These are phyloP conservation scores for Xenopus laevis DNA, from an alignment of 2,113 vertebrate genomes.

Conservation along the genomic window DNA sequence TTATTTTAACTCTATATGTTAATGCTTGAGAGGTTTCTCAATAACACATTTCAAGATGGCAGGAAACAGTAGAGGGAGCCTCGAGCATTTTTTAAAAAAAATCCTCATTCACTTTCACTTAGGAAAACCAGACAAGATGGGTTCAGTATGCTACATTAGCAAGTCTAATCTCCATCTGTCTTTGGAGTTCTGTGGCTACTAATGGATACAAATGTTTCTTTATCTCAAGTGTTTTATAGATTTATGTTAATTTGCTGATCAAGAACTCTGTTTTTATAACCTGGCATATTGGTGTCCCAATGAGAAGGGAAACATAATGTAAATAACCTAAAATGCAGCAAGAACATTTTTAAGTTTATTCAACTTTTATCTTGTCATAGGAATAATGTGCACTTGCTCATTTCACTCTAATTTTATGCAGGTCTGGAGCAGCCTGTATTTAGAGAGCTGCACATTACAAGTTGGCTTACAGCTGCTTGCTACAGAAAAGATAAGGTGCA, in stretches of 20 bases:
- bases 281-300: constrained; percentile 23
- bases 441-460: too few relatives aligned
- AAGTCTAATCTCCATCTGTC: constrained; percentile 46
- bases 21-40: too few relatives aligned
- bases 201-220: constrained; percentile 44
- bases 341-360: constrained; percentile 2
- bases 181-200: constrained; percentile 31
- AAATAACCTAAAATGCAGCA: constrained; percentile 28
- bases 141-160: constrained; percentile 44
- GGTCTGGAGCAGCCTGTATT: too few relatives aligned
- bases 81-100: constrained; percentile 1
- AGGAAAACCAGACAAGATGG: constrained; percentile 38
- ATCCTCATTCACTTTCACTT: constrained; percentile 7
- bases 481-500: too few relatives aligned
- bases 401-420: too few relatives aligned
- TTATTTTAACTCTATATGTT: too few relatives aligned
- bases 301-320: constrained; percentile 15
- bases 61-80: constrained; percentile 25
- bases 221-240: constrained; percentile 45
- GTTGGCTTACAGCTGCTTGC: too few relatives aligned
- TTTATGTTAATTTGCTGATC: constrained; percentile 45
- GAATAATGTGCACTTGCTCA: background rate
- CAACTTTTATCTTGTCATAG: background rate
- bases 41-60: too few relatives aligned
- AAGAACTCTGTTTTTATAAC: constrained; percentile 36